A percentile compares a stretch with the other conserved stretches of the same genome.
Conservation (phyloP, 2,797 vertebrate species). For the Taeniopygia guttata region DNA sequence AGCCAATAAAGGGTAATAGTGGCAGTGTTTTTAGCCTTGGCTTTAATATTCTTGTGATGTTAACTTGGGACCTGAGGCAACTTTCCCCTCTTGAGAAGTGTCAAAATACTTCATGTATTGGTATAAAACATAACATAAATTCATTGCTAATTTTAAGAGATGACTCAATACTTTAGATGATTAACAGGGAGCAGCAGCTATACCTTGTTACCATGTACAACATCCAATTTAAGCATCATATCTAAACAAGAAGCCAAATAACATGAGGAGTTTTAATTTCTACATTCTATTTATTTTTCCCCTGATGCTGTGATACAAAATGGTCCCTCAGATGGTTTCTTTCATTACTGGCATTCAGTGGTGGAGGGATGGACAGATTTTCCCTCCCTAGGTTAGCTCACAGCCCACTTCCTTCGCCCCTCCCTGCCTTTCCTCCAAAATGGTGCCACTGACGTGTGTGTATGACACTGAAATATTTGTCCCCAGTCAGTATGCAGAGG, state of each 20-base stretch:
- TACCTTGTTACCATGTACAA: background rate
- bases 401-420: background rate
- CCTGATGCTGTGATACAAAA: background rate
- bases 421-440: background rate
- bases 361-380: background rate
- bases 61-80: background rate
- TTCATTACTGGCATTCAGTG: background rate
- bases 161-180: background rate
- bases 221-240: background rate
- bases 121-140: conserved; percentile 29
- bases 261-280: background rate
- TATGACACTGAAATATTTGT: background rate
- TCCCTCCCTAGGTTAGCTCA: background rate
- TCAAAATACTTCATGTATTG: background rate
- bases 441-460: background rate
- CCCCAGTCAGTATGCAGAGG: background rate
- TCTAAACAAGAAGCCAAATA: background rate
- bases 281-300: background rate
- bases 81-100: background rate
- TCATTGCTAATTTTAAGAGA: background rate
- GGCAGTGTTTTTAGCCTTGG: background rate
- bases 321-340: background rate
- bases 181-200: background rate
- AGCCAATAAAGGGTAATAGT: background rate
- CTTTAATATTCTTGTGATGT: conserved; percentile 18